Percentiles rank a stretch among this genome's conserved stretches.
These are phyloP conservation scores for Montipora cactus DNA, from an alignment of 64 coral and sea anemone species.

Conservation along the genomic window DNA sequence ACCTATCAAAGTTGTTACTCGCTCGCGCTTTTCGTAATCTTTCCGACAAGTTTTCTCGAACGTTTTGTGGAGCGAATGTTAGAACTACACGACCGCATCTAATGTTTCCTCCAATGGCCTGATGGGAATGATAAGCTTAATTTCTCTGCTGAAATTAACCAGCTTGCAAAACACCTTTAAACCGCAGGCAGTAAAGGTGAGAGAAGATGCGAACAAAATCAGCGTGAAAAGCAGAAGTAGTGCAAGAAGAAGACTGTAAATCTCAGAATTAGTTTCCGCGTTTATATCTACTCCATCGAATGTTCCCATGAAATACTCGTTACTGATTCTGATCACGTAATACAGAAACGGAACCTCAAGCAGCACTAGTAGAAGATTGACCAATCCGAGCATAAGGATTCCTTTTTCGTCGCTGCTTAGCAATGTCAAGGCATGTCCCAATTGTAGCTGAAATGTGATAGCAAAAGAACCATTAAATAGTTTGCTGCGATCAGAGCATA, in stretches of 20 bases:
- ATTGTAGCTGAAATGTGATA: slow-evolving; percentile 54
- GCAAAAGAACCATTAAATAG: too few species aligned
- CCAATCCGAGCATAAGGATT: slow-evolving; percentile 60
- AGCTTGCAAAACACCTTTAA: slow-evolving; percentile 66
- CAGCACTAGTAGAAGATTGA: slow-evolving; percentile 63
- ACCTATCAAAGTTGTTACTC: too few species aligned
- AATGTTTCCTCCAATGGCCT: background rate
- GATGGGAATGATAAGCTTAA: slow-evolving; percentile 65
- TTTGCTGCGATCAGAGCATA: too few species aligned
- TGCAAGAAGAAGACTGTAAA: slow-evolving; percentile 49
- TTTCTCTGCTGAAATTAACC: slow-evolving; percentile 57
- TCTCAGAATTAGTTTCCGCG: background rate
- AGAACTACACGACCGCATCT: background rate
- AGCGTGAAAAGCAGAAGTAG: slow-evolving; percentile 59
- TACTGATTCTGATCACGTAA: slow-evolving; percentile 61
- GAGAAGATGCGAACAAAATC: slow-evolving; percentile 55
- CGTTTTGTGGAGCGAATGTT: too few species aligned
- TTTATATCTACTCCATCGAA: background rate
- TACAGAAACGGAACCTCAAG: slow-evolving; percentile 69
- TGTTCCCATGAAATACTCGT: slow-evolving; percentile 30
- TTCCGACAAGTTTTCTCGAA: too few species aligned
- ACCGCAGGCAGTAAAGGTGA: slow-evolving; percentile 56
- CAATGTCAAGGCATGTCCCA: slow-evolving; percentile 11
- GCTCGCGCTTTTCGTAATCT: too few species aligned
- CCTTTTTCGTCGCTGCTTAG: slow-evolving; percentile 65